These are phyloP conservation scores for Scaptomyza tumidula DNA, from an alignment of 2,888 invertebrate species.

Conservation along the genomic window DNA sequence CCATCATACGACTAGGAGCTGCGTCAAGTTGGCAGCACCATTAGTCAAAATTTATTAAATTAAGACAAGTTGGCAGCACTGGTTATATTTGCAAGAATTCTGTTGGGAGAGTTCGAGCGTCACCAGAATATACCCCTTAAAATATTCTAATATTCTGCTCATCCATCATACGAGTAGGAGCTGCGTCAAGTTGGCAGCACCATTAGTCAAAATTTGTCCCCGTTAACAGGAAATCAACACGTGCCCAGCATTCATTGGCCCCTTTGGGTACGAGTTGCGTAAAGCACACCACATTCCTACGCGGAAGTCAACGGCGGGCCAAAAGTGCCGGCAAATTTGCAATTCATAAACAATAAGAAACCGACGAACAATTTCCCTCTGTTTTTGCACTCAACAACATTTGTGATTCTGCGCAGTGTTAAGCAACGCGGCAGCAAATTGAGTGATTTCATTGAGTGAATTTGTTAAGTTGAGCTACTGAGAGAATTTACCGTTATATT, in stretches of 20 bases:
- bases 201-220: constrained; percentile 40
- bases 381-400: constrained; percentile 27
- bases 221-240: constrained; percentile 47
- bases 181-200: constrained; percentile 32
- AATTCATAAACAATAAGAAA: constrained; percentile 44
- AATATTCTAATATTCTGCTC: too few relatives aligned
- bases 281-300: constrained; percentile 1
- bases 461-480: constrained; percentile 19
- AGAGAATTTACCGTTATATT: constrained; percentile 47
- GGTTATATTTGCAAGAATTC: too few relatives aligned
- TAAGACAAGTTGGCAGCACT: not conserved
- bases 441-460: not conserved
- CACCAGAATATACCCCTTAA: too few relatives aligned
- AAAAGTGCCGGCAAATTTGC: constrained; percentile 41
- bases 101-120: too few relatives aligned
- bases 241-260: constrained; percentile 37
- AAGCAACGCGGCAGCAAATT: not conserved
- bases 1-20: too few relatives aligned
- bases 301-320: not conserved
- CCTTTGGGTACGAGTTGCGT: constrained; percentile 31
- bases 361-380: constrained; percentile 26
- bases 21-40: too few relatives aligned
- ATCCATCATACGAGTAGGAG: constrained; percentile 6
- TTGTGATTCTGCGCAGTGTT: constrained; percentile 43
- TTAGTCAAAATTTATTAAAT: too few relatives aligned